These are phyloP conservation scores for Lepidocolaptes lacrymiger DNA, from an alignment of 2,797 vertebrate genomes.

Conservation along the genomic window DNA sequence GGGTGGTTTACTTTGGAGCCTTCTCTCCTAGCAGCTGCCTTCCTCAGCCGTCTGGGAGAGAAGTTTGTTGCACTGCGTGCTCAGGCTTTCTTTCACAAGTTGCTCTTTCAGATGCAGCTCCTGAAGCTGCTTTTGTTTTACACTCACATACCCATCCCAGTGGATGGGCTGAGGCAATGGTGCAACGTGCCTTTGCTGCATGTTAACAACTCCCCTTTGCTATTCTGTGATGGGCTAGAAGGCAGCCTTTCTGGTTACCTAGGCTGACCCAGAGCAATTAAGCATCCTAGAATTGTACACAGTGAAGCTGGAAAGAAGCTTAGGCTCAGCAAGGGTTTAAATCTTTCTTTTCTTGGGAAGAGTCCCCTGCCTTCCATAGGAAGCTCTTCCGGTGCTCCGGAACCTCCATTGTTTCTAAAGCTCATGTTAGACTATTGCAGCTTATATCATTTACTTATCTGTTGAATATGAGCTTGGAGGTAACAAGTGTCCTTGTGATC, in stretches of 20 bases:
- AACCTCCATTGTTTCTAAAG: neutral
- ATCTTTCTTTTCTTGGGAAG: neutral
- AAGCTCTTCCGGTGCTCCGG: neutral
- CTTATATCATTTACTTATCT: neutral
- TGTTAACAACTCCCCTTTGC: neutral
- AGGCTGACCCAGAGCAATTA: neutral
- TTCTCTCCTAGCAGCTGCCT: neutral
- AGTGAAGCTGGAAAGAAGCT: neutral
- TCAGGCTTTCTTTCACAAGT: neutral
- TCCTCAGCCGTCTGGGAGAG: neutral
- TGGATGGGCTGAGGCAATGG: neutral
- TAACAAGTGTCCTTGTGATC: neutral
- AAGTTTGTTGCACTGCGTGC: accelerated
- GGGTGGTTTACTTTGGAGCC: slow-evolving; percentile 4
- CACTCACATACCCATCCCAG: accelerated
- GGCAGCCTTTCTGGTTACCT: neutral
- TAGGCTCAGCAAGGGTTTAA: neutral
- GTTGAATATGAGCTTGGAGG: neutral
- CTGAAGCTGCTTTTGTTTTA: neutral
- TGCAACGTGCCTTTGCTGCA: neutral
- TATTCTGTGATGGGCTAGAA: neutral
- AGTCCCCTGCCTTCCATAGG: neutral
- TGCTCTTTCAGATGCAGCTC: neutral
- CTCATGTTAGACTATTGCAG: neutral
- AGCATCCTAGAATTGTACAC: neutral